Percentiles rank a stretch among this genome's conserved stretches.
These are phyloP conservation scores for Sebastes dallii DNA, from an alignment of 2,797 vertebrate genomes.

Conservation along the genomic window DNA sequence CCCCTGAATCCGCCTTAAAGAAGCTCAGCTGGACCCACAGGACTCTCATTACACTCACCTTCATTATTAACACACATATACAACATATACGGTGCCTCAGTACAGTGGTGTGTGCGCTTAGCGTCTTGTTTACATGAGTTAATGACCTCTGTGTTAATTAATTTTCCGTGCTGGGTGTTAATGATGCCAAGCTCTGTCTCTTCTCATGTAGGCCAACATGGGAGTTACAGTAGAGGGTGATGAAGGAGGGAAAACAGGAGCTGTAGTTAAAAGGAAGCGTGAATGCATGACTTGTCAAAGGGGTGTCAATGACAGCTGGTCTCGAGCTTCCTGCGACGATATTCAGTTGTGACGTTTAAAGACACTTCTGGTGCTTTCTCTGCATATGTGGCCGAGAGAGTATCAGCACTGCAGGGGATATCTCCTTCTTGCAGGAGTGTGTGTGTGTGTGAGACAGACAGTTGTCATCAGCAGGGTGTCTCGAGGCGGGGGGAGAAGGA, in stretches of 20 bases:
- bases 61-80: conserved; percentile 45
- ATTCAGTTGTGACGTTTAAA: conserved; percentile 16
- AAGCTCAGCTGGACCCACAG: conserved; percentile 40
- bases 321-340: conserved; percentile 7
- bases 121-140: conserved; percentile 55
- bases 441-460: conserved; percentile 26
- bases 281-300: conserved; percentile 18
- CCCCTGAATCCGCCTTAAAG: conserved; percentile 7
- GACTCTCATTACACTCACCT: conserved; percentile 47
- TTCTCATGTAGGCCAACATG: conserved; percentile 21
- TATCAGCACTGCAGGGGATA: conserved; percentile 31
- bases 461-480: conserved; percentile 44
- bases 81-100: conserved; percentile 20
- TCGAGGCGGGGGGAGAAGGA: conserved; percentile 22
- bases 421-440: conserved; percentile 22
- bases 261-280: conserved; percentile 5
- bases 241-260: background rate
- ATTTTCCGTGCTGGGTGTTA: conserved; percentile 43
- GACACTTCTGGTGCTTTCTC: conserved; percentile 28
- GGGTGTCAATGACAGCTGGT: conserved; percentile 28
- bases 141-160: conserved; percentile 59
- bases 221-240: background rate
- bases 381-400: conserved; percentile 14
- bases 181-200: conserved; percentile 24
- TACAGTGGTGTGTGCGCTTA: background rate